phyloP scores from a whole-genome alignment of 2,113 vertebrate species.

The Rhegmatorhina hoffmannsi region DNA sequence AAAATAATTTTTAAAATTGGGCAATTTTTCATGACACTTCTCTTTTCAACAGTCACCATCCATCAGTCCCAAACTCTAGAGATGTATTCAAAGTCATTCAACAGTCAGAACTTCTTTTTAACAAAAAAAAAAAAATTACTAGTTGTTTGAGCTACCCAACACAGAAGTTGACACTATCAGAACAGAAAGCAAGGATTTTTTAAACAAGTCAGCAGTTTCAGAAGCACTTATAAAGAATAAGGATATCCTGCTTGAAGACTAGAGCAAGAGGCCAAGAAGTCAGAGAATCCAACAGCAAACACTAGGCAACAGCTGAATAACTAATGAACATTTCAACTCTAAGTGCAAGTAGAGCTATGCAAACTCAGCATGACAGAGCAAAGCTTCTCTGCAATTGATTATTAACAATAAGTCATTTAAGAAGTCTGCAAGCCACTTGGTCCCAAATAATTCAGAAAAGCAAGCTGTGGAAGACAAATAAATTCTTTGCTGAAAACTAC shows the following conservation, averaged over 20 bases:
- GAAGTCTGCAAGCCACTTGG: not conserved
- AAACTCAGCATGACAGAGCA: conserved; percentile 29
- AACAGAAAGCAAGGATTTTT: not conserved
- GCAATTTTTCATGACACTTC: not conserved
- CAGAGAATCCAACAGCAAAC: conserved; percentile 1
- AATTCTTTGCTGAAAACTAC: not conserved
- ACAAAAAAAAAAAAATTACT: not conserved
- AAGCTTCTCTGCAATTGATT: not conserved
- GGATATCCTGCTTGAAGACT: not conserved
- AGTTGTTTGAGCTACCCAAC: not conserved
- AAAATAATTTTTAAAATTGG: not conserved
- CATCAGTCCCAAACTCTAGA: not conserved
- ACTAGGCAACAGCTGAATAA: not conserved
- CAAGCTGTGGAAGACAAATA: not conserved
- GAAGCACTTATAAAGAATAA: not conserved
- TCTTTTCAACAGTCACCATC: not conserved
- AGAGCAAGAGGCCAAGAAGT: not conserved
- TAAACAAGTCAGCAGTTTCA: not conserved
- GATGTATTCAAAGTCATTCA: not conserved
- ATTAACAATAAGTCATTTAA: not conserved
- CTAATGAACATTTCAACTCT: not conserved
- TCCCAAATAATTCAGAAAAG: not conserved
- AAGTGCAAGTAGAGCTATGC: not conserved
- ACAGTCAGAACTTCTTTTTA: not conserved
- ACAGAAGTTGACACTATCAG: not conserved